A percentile compares a stretch with the other conserved stretches of the same genome.
Conservation (phyloP, 1,140 invertebrate species). For the Danaus melanippus region DNA sequence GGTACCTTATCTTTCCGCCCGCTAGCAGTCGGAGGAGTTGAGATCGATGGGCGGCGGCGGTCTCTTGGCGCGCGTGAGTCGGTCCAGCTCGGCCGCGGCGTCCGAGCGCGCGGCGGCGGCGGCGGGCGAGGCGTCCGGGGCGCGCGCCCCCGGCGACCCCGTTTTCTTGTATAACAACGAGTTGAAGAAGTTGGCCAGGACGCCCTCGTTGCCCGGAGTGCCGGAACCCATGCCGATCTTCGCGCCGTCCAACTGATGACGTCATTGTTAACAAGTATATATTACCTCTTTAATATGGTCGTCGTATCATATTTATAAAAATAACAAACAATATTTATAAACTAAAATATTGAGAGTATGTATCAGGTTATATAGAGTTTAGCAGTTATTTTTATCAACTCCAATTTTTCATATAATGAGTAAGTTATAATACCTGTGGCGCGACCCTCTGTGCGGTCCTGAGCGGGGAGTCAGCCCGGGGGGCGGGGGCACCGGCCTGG, state of each 20-base stretch:
- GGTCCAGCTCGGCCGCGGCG: constrained; percentile 93
- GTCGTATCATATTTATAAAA: too few species aligned
- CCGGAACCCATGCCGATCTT: constrained; percentile 77
- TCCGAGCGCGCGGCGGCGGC: constrained; percentile 85
- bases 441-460: constrained; percentile 44
- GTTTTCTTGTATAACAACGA: constrained; percentile 95
- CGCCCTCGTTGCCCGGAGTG: constrained; percentile 89
- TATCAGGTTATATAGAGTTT: too few species aligned
- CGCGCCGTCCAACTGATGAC: constrained; percentile 78
- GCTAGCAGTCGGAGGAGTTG: constrained; percentile 53
- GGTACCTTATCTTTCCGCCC: neutral
- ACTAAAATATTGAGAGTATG: too few species aligned
- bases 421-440: constrained; percentile 30
- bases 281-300: too few species aligned
- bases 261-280: neutral
- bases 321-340: too few species aligned
- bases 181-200: constrained; percentile 98
- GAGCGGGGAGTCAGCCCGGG: constrained; percentile 76
- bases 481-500: constrained; percentile 74
- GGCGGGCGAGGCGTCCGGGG: constrained; percentile 73
- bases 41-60: constrained; percentile 63
- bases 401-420: too few species aligned
- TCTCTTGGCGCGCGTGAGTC: constrained; percentile 82
- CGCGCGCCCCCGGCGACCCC: constrained; percentile 75
- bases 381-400: too few species aligned